Evolutionary conservation across 2,888 invertebrate species (phyloP), one percentile per base, ranked within the genome.

Genomic region (Eupithecia inturbata): DNA sequence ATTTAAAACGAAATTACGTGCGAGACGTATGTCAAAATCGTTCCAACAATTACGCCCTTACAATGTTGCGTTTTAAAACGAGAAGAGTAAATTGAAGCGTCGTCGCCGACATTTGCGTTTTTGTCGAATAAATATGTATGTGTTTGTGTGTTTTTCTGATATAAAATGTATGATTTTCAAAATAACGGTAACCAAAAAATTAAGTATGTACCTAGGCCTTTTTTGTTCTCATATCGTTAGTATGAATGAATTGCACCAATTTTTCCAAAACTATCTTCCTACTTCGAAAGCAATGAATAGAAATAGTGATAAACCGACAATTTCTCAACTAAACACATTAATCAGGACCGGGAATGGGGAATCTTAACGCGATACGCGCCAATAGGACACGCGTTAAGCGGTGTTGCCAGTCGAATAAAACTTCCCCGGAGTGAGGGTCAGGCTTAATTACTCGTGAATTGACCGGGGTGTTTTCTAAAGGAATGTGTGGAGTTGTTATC

Each of bases 371-470:
- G 84, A 86, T 87, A 80, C 84, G 83, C 82, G 84, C 89, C 88
- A 92, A 90, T 91, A 85, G 86, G 86, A 90, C 87, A 85, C 84
- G 86, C 89, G 89, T 91, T 89, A 87, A 88, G 85, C 86, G 84
- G 85, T 88, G 83, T 89, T 89, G 88, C 88, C 87, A 87, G 89
- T 85, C 88, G 88, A 93, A 94, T 94, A 93, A 94, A 94, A 94
- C 86, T 92, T 91, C 90, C 89, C 93, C 92, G 79, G 83, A 84
- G 90, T 92, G 93, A 94, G 94, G 94, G 94, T 92, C 91, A 90
- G 89, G 84, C 91, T 94, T 94, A 94, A 94, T 94, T 94, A 94
- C 93, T 92, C 94, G 93, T 94, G 92, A 94, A 94, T 94, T 92
- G 94, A 92, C 92, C 90, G 88, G 91, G 89, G 89, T 91, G 89